Conservation (phyloP, 2,888 invertebrate species). For the Kryphioiulus occultus region DNA sequence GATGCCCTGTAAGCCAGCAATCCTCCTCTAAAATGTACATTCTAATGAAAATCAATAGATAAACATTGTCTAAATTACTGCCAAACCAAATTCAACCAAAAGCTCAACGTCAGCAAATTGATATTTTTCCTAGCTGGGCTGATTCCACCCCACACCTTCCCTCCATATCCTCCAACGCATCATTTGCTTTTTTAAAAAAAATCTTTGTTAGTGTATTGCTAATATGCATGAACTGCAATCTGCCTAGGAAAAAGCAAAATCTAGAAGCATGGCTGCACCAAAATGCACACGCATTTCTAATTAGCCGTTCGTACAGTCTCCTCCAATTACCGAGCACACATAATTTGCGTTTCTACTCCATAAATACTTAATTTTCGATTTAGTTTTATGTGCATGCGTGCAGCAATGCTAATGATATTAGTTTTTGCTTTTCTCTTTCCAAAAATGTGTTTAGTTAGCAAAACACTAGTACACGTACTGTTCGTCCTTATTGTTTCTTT, state of each 20-base stretch:
- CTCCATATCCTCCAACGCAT: not conserved
- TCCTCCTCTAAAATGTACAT: slow-evolving; percentile 15
- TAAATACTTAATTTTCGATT: slow-evolving; percentile 40
- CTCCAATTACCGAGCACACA: slow-evolving; percentile 22
- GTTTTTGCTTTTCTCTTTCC: not conserved
- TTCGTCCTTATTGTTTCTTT: slow-evolving; percentile 16
- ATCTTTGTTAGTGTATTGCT: slow-evolving; percentile 28
- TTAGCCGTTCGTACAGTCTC: slow-evolving; percentile 33
- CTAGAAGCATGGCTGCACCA: slow-evolving; percentile 37
- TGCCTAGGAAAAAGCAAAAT: slow-evolving; percentile 36
- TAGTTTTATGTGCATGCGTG: slow-evolving; percentile 40
- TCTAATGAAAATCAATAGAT: not conserved
- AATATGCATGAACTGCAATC: slow-evolving; percentile 39
- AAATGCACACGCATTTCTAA: slow-evolving; percentile 36
- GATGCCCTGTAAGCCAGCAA: not conserved
- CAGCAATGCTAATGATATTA: slow-evolving; percentile 40
- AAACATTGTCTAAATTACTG: not conserved
- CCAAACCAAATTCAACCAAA: not conserved
- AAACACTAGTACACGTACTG: slow-evolving; percentile 43
- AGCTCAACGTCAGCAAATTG: slow-evolving; percentile 25
- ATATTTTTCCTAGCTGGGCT: slow-evolving; percentile 38
- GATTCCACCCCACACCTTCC: not conserved
- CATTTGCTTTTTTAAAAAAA: slow-evolving; percentile 35
- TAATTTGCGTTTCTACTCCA: slow-evolving; percentile 39
- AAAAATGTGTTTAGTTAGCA: slow-evolving; percentile 48